Percentiles rank a stretch among this genome's conserved stretches.
Conservation (phyloP, 2,797 vertebrate genomes). For the Odontamblyopus rebecca region DNA sequence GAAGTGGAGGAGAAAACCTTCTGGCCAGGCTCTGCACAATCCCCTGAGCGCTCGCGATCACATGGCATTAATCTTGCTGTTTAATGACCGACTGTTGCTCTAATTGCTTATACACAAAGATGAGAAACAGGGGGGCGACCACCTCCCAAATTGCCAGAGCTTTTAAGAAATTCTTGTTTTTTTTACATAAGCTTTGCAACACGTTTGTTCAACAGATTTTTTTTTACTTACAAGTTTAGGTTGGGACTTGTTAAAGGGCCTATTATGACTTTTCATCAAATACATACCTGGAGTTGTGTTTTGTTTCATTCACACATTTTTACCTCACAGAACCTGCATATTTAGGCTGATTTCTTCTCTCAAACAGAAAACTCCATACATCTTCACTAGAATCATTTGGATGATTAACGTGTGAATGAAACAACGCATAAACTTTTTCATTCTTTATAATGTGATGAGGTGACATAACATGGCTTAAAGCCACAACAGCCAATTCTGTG, state of each 20-base stretch:
- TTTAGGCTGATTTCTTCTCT: too few relatives aligned
- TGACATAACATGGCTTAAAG: too few relatives aligned
- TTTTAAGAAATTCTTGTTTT: constrained; percentile 21
- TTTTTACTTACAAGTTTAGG: not conserved
- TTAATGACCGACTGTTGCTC: constrained; percentile 75
- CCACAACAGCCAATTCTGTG: too few relatives aligned
- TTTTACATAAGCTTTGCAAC: not conserved
- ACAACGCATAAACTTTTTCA: too few relatives aligned
- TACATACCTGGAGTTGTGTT: too few relatives aligned
- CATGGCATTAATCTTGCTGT: constrained; percentile 77
- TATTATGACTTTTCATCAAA: too few relatives aligned
- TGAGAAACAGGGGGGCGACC: constrained; percentile 46
- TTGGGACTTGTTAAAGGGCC: constrained; percentile 1
- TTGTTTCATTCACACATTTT: too few relatives aligned
- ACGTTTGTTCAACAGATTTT: not conserved
- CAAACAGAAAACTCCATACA: too few relatives aligned
- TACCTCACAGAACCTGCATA: too few relatives aligned
- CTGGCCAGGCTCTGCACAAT: constrained; percentile 64
- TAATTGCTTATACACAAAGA: constrained; percentile 72
- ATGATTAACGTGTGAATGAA: too few relatives aligned
- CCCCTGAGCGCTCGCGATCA: constrained; percentile 72
- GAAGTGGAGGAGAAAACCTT: constrained; percentile 54
- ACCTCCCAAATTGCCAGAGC: constrained; percentile 20
- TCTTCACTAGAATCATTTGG: too few relatives aligned
- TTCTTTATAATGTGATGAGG: too few relatives aligned